Evolutionary conservation across 2,113 vertebrate species (phyloP), one percentile per base, ranked within the genome.

Genomic region (Cettia cetti): DNA sequence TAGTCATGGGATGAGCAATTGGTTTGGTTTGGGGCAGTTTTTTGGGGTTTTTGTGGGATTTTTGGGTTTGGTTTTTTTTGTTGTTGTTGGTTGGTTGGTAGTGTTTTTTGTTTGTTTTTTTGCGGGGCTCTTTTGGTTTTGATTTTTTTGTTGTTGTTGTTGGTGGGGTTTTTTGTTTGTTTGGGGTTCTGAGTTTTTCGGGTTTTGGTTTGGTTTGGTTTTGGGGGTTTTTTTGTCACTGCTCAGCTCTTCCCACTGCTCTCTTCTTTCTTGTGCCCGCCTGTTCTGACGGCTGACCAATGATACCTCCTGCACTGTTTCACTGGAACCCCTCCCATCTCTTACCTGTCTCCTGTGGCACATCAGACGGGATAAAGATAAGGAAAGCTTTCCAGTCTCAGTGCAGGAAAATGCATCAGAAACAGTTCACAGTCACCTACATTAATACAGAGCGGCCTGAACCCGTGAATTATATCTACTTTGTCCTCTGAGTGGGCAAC

Each of bases 401-500:
- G 33, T 2, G 9, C 37, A 31, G 61, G 12, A 76, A 68, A 76
- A 12, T 19, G 30, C 42, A 47, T 13, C 21, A 57, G 45, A 28
- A 49, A 13, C 37, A 61, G 17, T 37, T 64, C 35, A 11, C 15
- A 13, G 18, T 10, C 8, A 3, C 35, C 47, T 64, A 4, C 15
- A 4, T 33, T 31, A 71, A 49, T 10, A n/a, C 4, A 5, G 7
- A 45, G 23, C 6, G 30, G 11, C 31, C 23, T 50, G 45, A 85
- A 82, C 12, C 26, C 6, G 2, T 10, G 13, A 30, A 59, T 56
- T 59, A 12, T 0, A 0, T 14, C 40, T 26, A 1, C 17, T 61
- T 95, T 28, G 31, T 78, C 35, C 44, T 39, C 53, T 79, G 71
- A 19, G 35, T 11, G 33, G 31, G n/a, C 57, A 86, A 11, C 5